phyloP scores from a whole-genome alignment of 2,113 vertebrate species.

The Casuarius casuarius region DNA sequence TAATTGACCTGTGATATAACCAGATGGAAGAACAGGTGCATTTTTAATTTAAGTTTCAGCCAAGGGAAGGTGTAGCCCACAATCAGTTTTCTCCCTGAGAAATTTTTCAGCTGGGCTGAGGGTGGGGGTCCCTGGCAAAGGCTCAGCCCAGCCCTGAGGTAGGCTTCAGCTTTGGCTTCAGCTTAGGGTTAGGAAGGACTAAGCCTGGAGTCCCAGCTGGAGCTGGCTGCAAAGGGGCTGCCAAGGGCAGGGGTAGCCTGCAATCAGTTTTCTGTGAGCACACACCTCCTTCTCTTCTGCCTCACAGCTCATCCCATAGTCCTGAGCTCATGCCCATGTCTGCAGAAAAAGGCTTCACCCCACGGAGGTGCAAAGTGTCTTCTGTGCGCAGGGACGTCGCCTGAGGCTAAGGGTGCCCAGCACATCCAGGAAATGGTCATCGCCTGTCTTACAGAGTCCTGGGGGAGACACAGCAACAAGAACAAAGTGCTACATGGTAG shows the following conservation, averaged over 20 bases:
- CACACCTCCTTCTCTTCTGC: background rate
- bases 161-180: background rate
- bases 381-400: no score
- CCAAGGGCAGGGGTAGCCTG: background rate
- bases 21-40: background rate
- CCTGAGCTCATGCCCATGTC: background rate
- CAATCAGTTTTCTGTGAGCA: background rate
- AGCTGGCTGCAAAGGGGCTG: background rate
- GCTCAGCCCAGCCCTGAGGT: background rate
- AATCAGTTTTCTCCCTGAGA: background rate
- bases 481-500: background rate
- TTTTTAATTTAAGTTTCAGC: background rate
- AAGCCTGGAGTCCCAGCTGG: accelerated
- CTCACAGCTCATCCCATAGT: background rate
- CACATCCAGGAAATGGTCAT: no score
- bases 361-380: accelerated
- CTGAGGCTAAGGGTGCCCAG: background rate
- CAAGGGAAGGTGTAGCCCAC: background rate
- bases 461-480: background rate
- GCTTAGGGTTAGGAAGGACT: background rate
- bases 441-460: background rate
- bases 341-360: background rate
- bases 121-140: background rate
- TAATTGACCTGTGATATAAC: background rate
- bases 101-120: background rate